Conservation (phyloP, 2,888 invertebrate genomes). For the Drosophila barbarae region DNA sequence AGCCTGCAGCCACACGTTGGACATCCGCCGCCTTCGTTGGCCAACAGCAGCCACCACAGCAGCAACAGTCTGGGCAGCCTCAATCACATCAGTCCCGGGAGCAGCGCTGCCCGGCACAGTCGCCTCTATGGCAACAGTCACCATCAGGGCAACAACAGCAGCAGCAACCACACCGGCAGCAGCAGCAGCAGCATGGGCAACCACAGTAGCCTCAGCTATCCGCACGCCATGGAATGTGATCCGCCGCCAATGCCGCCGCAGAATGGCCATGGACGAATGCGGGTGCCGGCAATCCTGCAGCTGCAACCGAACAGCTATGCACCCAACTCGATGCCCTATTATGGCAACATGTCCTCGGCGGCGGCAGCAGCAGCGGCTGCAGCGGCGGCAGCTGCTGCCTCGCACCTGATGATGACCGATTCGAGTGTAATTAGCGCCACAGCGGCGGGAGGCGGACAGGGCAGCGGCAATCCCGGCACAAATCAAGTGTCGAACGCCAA, state of each 20-base stretch:
- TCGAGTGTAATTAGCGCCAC: conserved; percentile 78
- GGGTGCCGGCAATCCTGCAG: conserved; percentile 39
- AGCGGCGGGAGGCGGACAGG: conserved; percentile 64
- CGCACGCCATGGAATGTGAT: conserved; percentile 89
- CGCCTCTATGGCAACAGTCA: conserved; percentile 50
- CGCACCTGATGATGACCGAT: conserved; percentile 79
- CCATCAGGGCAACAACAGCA: conserved; percentile 41
- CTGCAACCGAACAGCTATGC: conserved; percentile 70
- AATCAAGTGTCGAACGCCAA: conserved; percentile 54
- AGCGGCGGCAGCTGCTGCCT: conserved; percentile 74
- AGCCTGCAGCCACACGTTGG: conserved; percentile 49
- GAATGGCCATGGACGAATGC: conserved; percentile 51
- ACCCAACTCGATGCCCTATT: conserved; percentile 78
- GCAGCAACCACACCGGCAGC: conserved; percentile 17
- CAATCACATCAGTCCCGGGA: conserved; percentile 49
- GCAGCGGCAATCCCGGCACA: conserved; percentile 25
- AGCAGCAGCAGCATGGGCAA: conserved; percentile 43
- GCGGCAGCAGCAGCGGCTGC: conserved; percentile 55
- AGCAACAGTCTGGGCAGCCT: conserved; percentile 71
- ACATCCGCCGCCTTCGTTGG: conserved; percentile 17
- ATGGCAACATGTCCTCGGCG: conserved; percentile 71
- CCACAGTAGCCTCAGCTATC: conserved; percentile 75
- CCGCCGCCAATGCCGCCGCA: conserved; percentile 80
- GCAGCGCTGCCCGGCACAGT: conserved; percentile 52
- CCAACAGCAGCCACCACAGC: conserved; percentile 28